Conservation (phyloP, 2,113 vertebrate genomes). For the Pituophis catenifer region DNA sequence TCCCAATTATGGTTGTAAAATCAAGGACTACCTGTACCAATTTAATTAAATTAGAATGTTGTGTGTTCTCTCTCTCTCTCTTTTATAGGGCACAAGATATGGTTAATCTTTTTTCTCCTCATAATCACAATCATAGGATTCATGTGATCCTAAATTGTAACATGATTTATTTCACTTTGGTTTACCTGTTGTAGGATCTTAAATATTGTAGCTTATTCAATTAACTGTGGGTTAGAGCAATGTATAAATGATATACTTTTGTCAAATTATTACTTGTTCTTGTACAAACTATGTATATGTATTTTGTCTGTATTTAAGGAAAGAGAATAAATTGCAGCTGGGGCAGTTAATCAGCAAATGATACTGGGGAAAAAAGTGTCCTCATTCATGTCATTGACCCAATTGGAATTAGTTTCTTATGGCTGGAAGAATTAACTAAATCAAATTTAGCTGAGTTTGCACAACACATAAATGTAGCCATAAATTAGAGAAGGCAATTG, state of each 20-base stretch:
- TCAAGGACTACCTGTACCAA: not conserved
- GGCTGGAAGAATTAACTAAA: not conserved
- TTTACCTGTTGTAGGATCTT: not conserved
- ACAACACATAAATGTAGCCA: not conserved
- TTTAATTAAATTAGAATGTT: not conserved
- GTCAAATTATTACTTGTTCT: not conserved
- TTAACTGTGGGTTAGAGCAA: not conserved
- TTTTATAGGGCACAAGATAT: not conserved
- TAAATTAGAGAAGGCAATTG: not conserved
- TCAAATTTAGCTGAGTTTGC: not conserved
- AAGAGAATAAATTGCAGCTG: not conserved
- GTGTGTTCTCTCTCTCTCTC: not conserved
- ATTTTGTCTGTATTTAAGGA: not conserved
- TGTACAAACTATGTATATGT: not conserved
- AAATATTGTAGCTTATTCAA: not conserved
- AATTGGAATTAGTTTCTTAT: not conserved
- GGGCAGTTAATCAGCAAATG: not conserved
- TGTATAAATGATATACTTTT: not conserved
- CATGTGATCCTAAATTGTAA: not conserved
- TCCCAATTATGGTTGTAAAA: too few relatives aligned
- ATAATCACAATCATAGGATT: not conserved
- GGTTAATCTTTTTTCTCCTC: not conserved
- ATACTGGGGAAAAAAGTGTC: not conserved
- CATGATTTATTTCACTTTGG: not conserved
- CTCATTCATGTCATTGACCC: not conserved